A percentile compares a stretch with the other conserved stretches of the same genome.
phyloP scores from a whole-genome alignment of 2,888 invertebrate genomes.

The Thalpophila matura region DNA sequence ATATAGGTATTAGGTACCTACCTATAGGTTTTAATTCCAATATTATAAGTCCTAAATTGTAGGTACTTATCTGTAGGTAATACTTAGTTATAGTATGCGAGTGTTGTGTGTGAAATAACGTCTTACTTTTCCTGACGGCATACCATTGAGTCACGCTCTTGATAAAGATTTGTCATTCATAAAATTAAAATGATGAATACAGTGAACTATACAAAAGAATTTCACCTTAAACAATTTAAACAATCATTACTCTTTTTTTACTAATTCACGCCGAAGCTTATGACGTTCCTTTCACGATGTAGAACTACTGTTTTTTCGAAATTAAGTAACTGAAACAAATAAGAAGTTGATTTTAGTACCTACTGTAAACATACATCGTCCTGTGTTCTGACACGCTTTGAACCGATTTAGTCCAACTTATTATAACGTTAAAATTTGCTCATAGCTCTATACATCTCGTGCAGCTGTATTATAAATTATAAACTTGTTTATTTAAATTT shows the following conservation, averaged over 20 bases:
- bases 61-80: too few relatives aligned
- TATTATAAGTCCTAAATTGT: constrained; percentile 69
- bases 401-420: constrained; percentile 12
- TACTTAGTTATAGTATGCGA: constrained; percentile 34
- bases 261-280: constrained; percentile 1
- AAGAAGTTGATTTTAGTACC: not conserved
- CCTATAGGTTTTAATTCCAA: too few relatives aligned
- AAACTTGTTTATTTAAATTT: constrained; percentile 26
- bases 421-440: constrained; percentile 20
- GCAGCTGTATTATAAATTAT: constrained; percentile 31
- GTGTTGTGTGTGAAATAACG: constrained; percentile 55
- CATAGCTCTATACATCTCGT: constrained; percentile 29
- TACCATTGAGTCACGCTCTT: constrained; percentile 80
- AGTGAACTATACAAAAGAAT: constrained; percentile 63
- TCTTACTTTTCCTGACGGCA: constrained; percentile 73
- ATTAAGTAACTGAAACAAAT: constrained; percentile 1
- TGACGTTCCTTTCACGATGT: not conserved
- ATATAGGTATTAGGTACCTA: too few relatives aligned
- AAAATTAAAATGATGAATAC: constrained; percentile 74
- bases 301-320: not conserved
- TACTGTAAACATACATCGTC: constrained; percentile 1
- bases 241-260: constrained; percentile 22
- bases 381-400: constrained; percentile 6
- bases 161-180: constrained; percentile 84
- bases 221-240: constrained; percentile 46